These are phyloP conservation scores for Indicator indicator DNA, from an alignment of 2,113 vertebrate species.

Conservation along the genomic window DNA sequence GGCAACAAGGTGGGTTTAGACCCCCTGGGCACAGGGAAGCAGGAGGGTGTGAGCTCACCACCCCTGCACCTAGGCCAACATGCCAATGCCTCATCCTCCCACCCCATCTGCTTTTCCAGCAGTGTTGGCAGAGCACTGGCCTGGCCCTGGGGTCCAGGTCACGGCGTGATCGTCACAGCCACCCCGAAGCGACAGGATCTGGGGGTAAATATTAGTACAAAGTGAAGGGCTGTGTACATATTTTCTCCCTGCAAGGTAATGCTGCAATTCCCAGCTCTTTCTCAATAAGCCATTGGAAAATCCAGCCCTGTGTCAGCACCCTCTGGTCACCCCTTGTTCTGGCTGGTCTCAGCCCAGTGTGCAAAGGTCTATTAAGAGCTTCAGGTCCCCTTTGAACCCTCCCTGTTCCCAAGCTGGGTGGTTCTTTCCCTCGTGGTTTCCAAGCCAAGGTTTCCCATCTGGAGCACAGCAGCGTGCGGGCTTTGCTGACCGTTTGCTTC, in stretches of 20 bases:
- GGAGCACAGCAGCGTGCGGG: neutral
- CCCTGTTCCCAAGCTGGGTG: neutral
- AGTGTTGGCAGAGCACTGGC: neutral
- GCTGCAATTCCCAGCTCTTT: slow-evolving; percentile 5
- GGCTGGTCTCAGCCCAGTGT: neutral
- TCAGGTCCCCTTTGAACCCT: neutral
- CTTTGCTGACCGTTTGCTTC: slow-evolving; percentile 16
- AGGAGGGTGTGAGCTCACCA: neutral
- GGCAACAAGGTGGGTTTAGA: neutral
- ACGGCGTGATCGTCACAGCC: fast-evolving
- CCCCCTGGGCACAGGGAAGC: fast-evolving
- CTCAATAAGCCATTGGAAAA: neutral
- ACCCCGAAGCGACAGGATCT: neutral
- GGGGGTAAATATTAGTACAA: slow-evolving; percentile 1
- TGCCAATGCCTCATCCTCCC: neutral
- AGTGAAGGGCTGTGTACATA: slow-evolving; percentile 4
- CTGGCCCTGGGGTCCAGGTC: fast-evolving
- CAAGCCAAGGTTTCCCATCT: neutral
- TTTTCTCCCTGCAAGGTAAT: slow-evolving; percentile 27
- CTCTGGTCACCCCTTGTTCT: neutral
- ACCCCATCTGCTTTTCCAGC: neutral
- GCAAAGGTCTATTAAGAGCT: neutral
- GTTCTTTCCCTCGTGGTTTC: neutral
- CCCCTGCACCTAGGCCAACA: neutral
- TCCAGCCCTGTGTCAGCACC: neutral